A percentile compares a stretch with the other conserved stretches of the same genome.
Evolutionary conservation across 2,797 vertebrate genomes (phyloP).

Genomic region (Tragopan temminckii): DNA sequence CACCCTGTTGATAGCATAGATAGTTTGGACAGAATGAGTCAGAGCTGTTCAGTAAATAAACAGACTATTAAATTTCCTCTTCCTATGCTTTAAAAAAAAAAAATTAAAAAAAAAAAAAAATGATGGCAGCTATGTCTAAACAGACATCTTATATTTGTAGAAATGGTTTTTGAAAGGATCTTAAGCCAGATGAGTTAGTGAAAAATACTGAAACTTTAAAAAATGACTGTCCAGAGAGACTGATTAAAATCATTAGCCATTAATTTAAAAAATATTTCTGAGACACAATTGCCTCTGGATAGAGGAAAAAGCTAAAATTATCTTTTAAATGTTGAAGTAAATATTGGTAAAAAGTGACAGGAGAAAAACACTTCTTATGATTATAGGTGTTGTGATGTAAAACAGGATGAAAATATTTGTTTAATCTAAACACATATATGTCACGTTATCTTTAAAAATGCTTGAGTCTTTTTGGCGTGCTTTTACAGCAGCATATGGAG

Average conservation of each 20-base stretch:
- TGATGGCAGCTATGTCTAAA: background rate
- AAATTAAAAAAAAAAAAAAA: background rate
- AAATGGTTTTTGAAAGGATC: background rate
- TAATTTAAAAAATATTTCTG: background rate
- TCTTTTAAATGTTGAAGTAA: background rate
- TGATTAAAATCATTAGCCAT: constrained; percentile 10
- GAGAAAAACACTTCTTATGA: background rate
- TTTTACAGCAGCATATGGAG: constrained; percentile 54
- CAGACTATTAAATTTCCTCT: constrained; percentile 14
- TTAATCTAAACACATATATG: constrained; percentile 32
- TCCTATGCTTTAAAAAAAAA: background rate
- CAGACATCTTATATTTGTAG: background rate
- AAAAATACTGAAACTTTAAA: background rate
- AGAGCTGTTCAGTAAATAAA: constrained; percentile 47
- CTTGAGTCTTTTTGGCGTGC: constrained; percentile 32
- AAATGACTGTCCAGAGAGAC: background rate
- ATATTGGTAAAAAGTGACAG: background rate
- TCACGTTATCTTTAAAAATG: background rate
- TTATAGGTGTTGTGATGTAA: constrained; percentile 27
- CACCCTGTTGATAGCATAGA: constrained; percentile 9
- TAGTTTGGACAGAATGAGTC: constrained; percentile 62
- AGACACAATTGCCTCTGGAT: background rate
- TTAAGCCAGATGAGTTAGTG: background rate
- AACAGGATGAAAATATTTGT: constrained; percentile 32
- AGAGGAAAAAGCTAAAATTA: background rate